Conservation (phyloP, 2,113 vertebrate species). For the Myiopsitta monachus region DNA sequence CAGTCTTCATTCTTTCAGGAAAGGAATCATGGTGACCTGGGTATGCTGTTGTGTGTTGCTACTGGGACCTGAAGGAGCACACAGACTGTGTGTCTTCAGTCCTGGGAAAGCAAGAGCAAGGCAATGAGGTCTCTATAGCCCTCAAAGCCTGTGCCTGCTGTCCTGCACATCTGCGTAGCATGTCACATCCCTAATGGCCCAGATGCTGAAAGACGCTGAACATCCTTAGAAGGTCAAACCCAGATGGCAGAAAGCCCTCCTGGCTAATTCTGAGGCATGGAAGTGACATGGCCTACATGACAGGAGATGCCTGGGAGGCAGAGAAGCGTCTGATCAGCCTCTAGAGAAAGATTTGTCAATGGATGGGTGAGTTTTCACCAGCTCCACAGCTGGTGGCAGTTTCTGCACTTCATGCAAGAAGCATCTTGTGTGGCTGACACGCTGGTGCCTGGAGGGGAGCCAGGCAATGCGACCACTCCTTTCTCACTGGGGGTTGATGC, state of each 20-base stretch:
- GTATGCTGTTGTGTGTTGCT: background rate
- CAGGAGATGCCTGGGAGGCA: constrained; percentile 26
- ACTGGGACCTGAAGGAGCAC: background rate
- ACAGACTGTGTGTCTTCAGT: background rate
- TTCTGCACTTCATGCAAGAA: background rate
- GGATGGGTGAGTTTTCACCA: constrained; percentile 9
- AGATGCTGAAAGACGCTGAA: constrained; percentile 45
- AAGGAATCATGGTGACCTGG: background rate
- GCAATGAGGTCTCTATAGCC: background rate
- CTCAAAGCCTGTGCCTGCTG: background rate
- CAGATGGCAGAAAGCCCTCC: background rate
- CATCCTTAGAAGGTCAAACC: constrained; percentile 58
- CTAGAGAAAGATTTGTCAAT: background rate
- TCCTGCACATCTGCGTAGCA: constrained; percentile 28
- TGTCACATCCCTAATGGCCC: background rate
- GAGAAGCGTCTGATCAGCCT: constrained; percentile 13
- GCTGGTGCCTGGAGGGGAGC: background rate
- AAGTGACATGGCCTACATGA: background rate
- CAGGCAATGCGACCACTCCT: background rate
- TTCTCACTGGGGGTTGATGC: background rate
- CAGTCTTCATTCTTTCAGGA: background rate
- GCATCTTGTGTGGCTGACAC: constrained; percentile 33
- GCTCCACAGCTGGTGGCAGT: constrained; percentile 44
- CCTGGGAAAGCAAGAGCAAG: background rate
- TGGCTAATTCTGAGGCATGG: background rate